Evolutionary conservation across 2,888 invertebrate species (phyloP).

Genomic region (Prionchulus punctatus): DNA sequence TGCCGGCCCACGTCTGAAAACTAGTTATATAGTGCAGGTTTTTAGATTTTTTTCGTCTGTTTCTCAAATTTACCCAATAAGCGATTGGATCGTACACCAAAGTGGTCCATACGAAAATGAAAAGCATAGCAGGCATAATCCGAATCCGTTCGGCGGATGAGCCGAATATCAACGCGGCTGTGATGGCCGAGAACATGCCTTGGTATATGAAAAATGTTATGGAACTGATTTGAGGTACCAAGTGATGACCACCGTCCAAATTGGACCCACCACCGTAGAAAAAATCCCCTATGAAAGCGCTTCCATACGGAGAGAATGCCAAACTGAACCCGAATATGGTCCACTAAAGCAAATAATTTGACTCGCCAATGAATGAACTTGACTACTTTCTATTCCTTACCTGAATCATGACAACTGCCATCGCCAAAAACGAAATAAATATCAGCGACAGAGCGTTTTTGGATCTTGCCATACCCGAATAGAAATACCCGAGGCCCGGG

Average conservation of each 20-base stretch:
- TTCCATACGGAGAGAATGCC: not conserved
- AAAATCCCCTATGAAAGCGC: not conserved
- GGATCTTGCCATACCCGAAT: slow-evolving; percentile 14
- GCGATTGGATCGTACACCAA: slow-evolving; percentile 9
- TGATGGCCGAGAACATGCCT: slow-evolving; percentile 15
- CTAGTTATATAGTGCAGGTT: not conserved
- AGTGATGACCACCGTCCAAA: not conserved
- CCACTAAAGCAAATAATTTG: slow-evolving; percentile 1
- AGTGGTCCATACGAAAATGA: slow-evolving; percentile 9
- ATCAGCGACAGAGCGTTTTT: slow-evolving; percentile 16
- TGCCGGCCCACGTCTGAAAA: slow-evolving; percentile 5
- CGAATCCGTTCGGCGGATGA: slow-evolving; percentile 12
- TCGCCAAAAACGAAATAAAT: slow-evolving; percentile 3
- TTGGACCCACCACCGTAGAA: not conserved
- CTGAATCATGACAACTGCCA: slow-evolving; percentile 2
- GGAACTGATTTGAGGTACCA: not conserved
- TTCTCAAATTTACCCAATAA: slow-evolving; percentile 5
- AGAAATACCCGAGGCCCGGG: slow-evolving; percentile 15
- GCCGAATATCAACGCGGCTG: slow-evolving; percentile 14
- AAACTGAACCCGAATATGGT: not conserved
- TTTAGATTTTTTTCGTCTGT: not conserved
- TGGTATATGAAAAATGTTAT: slow-evolving; percentile 12
- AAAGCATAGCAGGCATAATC: slow-evolving; percentile 7
- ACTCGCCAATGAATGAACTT: not conserved
- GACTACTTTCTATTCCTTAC: not conserved